Evolutionary conservation across 2,888 invertebrate species (phyloP).

Genomic region (Argynnis bischoffii): DNA sequence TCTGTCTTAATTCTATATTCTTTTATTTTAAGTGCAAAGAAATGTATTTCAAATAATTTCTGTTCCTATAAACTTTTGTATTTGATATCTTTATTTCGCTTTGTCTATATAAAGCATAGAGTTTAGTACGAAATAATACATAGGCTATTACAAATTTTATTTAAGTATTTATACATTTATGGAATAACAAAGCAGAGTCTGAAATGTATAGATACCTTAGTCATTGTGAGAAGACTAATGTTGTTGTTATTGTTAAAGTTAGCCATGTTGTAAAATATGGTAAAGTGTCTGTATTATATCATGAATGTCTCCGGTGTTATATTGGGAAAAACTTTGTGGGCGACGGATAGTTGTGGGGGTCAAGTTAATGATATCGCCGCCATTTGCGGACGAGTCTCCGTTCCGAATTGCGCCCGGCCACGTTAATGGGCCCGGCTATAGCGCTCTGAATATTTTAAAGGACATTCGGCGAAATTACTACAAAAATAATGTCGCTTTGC

Average conservation of each 20-base stretch:
- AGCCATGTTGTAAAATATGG: conserved; percentile 48
- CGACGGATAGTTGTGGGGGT: conserved; percentile 76
- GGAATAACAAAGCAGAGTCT: background rate
- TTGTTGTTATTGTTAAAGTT: conserved; percentile 18
- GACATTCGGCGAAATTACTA: conserved; percentile 81
- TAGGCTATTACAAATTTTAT: background rate
- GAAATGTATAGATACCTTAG: conserved; percentile 1
- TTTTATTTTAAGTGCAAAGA: no score
- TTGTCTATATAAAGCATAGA: no score
- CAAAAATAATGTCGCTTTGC: conserved; percentile 81
- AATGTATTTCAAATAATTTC: no score
- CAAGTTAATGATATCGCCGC: conserved; percentile 81
- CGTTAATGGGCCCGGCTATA: conserved; percentile 79
- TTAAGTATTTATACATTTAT: conserved; percentile 8
- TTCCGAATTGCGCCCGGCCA: conserved; percentile 76
- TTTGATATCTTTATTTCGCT: no score
- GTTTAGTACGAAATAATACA: background rate
- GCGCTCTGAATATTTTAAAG: conserved; percentile 81
- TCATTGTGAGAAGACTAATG: conserved; percentile 3
- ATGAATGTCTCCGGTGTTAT: conserved; percentile 71
- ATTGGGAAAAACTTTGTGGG: conserved; percentile 77
- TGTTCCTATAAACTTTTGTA: no score
- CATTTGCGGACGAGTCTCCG: conserved; percentile 77
- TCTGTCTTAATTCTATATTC: no score
- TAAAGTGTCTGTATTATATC: conserved; percentile 49